Conservation (phyloP, 2,888 invertebrate species). For the Aporophyla lueneburgensis region DNA sequence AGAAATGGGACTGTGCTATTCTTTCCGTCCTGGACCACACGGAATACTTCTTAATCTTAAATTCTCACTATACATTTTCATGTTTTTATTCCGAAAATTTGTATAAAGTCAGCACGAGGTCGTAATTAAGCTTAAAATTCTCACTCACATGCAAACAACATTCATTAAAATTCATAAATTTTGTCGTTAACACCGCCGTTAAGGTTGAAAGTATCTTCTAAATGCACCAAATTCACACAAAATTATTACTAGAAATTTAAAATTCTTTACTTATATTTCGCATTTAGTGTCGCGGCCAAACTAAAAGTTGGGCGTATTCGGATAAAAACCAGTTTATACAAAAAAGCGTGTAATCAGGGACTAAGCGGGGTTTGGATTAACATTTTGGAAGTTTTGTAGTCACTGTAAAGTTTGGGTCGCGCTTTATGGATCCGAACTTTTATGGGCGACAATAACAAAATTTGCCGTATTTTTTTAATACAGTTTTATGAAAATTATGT, state of each 20-base stretch:
- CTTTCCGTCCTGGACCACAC: no score
- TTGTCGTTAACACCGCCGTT: conserved; percentile 11
- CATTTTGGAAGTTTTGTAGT: conserved; percentile 39
- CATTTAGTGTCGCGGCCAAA: not conserved
- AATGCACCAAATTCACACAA: conserved; percentile 1
- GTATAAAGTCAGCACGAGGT: not conserved
- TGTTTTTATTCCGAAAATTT: not conserved
- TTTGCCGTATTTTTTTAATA: not conserved
- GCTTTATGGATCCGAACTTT: conserved; percentile 8
- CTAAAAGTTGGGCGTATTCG: conserved; percentile 14
- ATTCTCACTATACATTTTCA: not conserved
- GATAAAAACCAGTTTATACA: conserved; percentile 42
- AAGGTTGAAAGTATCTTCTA: not conserved
- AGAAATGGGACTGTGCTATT: no score
- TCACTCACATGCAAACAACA: not conserved
- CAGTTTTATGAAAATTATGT: not conserved
- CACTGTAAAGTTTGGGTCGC: conserved; percentile 27
- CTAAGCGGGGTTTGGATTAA: conserved; percentile 50
- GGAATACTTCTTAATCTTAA: not conserved
- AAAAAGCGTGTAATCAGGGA: conserved; percentile 51
- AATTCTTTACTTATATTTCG: not conserved
- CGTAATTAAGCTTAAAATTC: not conserved
- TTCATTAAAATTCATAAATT: conserved; percentile 27
- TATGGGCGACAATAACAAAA: not conserved
- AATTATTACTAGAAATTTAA: not conserved